These are phyloP conservation scores for Pachycephus smyrnensis DNA, from an alignment of 2,888 invertebrate species.

Conservation along the genomic window DNA sequence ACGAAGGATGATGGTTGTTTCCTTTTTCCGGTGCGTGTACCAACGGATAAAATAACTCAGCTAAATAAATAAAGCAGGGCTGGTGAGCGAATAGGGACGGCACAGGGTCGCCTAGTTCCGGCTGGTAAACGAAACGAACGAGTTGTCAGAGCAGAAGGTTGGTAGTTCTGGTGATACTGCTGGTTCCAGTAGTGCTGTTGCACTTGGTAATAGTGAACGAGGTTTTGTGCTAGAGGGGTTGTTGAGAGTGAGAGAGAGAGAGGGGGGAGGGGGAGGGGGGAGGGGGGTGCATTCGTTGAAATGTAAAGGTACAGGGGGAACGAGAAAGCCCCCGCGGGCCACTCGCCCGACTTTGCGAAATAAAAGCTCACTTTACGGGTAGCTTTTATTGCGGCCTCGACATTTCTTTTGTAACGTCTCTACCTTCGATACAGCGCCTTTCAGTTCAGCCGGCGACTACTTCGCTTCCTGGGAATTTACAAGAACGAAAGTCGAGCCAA, in stretches of 20 bases:
- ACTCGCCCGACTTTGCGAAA: slow-evolving; percentile 59
- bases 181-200: background rate
- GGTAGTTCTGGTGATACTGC: background rate
- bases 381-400: slow-evolving; percentile 60
- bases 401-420: slow-evolving; percentile 55
- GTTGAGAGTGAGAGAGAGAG: background rate
- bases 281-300: slow-evolving; percentile 13
- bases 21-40: background rate
- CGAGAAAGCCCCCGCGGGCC: slow-evolving; percentile 49
- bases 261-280: slow-evolving; percentile 12
- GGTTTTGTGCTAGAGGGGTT: background rate
- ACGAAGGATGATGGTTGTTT: background rate
- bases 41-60: background rate
- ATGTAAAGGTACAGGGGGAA: slow-evolving; percentile 21
- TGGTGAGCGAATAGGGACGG: background rate
- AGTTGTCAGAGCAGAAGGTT: slow-evolving; percentile 28
- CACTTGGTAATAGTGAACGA: background rate
- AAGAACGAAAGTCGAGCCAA: background rate
- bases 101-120: slow-evolving; percentile 28
- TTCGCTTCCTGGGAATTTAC: background rate
- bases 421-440: slow-evolving; percentile 40
- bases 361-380: slow-evolving; percentile 61
- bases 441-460: slow-evolving; percentile 47
- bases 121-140: slow-evolving; percentile 42
- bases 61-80: background rate